A percentile compares a stretch with the other conserved stretches of the same genome.
Evolutionary conservation across 2,797 vertebrate species (phyloP).

Genomic region (Vireo griseus): DNA sequence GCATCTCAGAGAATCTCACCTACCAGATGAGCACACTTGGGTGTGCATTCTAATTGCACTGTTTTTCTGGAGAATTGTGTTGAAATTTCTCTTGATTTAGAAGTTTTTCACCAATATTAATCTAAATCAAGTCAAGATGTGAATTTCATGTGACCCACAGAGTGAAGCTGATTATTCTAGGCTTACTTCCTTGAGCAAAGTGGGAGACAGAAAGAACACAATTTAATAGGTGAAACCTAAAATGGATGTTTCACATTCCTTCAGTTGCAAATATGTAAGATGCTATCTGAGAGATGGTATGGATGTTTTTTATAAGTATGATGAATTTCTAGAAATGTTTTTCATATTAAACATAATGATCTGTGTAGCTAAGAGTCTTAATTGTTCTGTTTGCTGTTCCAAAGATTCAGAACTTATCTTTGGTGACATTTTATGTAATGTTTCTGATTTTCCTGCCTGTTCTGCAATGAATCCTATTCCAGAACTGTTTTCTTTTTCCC

Average conservation of each 20-base stretch:
- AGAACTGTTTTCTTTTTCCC: neutral
- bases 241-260: constrained; percentile 41
- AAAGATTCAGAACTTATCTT: neutral
- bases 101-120: neutral
- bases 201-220: neutral
- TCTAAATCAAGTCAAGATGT: constrained; percentile 21
- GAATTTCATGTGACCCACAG: neutral
- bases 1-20: neutral
- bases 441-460: neutral
- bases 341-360: constrained; percentile 46
- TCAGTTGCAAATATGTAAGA: constrained; percentile 32
- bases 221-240: neutral
- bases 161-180: neutral
- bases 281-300: constrained; percentile 27
- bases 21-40: neutral
- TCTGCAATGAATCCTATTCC: neutral
- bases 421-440: neutral
- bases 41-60: neutral
- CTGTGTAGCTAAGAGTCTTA: constrained; percentile 3
- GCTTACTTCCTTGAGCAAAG: neutral
- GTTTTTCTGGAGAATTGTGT: neutral
- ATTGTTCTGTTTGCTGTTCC: constrained; percentile 22
- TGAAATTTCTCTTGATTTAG: neutral
- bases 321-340: constrained; percentile 35
- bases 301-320: constrained; percentile 27